Conservation (phyloP, 2,888 invertebrate species). For the Ochropacha duplaris region DNA sequence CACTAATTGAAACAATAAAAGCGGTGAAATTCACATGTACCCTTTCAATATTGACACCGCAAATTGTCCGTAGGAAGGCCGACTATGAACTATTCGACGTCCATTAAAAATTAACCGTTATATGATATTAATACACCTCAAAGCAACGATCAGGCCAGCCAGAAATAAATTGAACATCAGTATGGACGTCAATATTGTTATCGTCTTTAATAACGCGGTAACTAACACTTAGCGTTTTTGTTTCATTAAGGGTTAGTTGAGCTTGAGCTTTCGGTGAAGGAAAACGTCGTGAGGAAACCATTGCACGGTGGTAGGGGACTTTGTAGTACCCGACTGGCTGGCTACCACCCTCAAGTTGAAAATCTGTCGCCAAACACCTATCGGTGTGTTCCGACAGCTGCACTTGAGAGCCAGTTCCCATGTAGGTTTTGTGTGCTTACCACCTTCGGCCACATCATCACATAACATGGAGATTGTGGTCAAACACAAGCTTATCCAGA, state of each 20-base stretch:
- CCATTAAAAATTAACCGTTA: slow-evolving; percentile 59
- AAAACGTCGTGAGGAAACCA: no score
- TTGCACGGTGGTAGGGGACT: no score
- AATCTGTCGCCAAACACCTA: no score
- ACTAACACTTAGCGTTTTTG: slow-evolving; percentile 4
- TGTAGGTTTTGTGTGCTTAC: no score
- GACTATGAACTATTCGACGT: slow-evolving; percentile 37
- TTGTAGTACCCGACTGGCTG: no score
- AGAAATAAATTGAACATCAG: slow-evolving; percentile 54
- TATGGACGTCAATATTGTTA: slow-evolving; percentile 25
- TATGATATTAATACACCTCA: slow-evolving; percentile 59
- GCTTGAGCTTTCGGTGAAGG: no score
- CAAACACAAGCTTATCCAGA: no score
- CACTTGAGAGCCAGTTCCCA: no score
- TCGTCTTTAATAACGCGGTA: slow-evolving; percentile 23
- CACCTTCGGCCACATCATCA: no score
- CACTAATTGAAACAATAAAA: slow-evolving; percentile 8
- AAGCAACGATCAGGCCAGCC: slow-evolving; percentile 41
- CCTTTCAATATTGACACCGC: slow-evolving; percentile 35
- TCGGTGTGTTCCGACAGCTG: no score
- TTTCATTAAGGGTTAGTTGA: background rate
- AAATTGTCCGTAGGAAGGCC: slow-evolving; percentile 35
- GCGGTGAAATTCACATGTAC: slow-evolving; percentile 19
- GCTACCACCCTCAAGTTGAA: no score
- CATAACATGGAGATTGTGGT: no score